Evolutionary conservation across 2,797 vertebrate species (phyloP).

Genomic region (Danio tinwini): DNA sequence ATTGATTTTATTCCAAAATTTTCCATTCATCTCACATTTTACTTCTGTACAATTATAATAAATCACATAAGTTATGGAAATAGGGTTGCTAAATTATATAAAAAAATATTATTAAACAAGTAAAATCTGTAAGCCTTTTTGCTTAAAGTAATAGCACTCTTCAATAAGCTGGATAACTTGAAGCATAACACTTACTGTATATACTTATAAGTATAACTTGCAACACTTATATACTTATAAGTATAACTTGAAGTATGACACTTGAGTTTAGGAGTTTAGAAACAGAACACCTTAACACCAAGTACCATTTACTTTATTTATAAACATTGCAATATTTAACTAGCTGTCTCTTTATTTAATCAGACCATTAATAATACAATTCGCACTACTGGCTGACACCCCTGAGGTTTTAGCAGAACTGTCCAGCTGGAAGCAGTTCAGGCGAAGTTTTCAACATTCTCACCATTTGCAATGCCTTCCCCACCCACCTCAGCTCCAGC

Average conservation of each 20-base stretch:
- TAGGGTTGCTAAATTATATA: no score
- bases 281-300: not conserved
- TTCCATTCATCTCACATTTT: no score
- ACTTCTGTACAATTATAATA: no score
- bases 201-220: no score
- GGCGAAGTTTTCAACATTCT: not conserved
- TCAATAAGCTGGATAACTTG: not conserved
- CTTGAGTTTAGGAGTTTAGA: not conserved
- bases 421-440: constrained; percentile 12
- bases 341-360: not conserved
- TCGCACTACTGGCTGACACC: not conserved
- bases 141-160: not conserved
- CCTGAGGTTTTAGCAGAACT: not conserved
- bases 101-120: not conserved
- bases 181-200: no score
- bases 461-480: constrained; percentile 4
- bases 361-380: not conserved
- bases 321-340: not conserved
- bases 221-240: no score
- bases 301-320: not conserved
- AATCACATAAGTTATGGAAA: no score
- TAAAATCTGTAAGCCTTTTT: not conserved
- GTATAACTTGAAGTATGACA: not conserved
- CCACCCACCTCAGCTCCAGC: constrained; percentile 3
- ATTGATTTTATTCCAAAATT: no score